Evolutionary conservation across 2,888 invertebrate species (phyloP), one percentile per base, ranked within the genome.

Genomic region (Ormia ochracea): DNA sequence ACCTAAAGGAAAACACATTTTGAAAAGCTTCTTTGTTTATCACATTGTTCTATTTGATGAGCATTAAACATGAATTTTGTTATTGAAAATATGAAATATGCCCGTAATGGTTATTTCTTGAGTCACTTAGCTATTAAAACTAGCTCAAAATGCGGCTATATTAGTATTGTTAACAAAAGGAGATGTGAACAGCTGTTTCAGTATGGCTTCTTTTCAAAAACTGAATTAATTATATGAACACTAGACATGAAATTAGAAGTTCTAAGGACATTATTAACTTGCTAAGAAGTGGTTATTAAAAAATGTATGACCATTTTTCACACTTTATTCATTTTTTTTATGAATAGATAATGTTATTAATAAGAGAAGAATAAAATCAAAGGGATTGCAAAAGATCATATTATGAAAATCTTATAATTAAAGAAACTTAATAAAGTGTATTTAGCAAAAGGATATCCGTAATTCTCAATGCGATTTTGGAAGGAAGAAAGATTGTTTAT

Each of bases 231-330:
- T 69, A 36, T 36, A 69, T 69, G 45, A 45, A n/a, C 45, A 36
- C 23, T 68, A 54, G 33, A 45, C 54, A 33, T 26, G 23, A 69
- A 45, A 56, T 36, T 45, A 58, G 45, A 45, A 58, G n/a, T 56
- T 43, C 17, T 69, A 54, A 54, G 26, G 28, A 31, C 28, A 68
- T 52, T 41, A 41, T 54, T 26, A n/a, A 19, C 4, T n/a, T n/a
- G 17, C 41, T 66, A 28, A 12, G 19, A 41, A 28, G n/a, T 38
- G 38, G 19, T 7, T 12, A 21, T 66, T 54, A 41, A 43, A 36
- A 10, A 1, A 54, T 28, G 5, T 38, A 52, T 66, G 28, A 12
- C 3, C 2, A 26, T 28, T 38, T 38, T 54, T 23, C 12, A 17
- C 52, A 38, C n/a, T n/a, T n/a, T n/a, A n/a, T 50, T 26, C 43